Base-by-base conservation (phyloP, 2,797 vertebrate species). In the Iguana delicatissima region DNA sequence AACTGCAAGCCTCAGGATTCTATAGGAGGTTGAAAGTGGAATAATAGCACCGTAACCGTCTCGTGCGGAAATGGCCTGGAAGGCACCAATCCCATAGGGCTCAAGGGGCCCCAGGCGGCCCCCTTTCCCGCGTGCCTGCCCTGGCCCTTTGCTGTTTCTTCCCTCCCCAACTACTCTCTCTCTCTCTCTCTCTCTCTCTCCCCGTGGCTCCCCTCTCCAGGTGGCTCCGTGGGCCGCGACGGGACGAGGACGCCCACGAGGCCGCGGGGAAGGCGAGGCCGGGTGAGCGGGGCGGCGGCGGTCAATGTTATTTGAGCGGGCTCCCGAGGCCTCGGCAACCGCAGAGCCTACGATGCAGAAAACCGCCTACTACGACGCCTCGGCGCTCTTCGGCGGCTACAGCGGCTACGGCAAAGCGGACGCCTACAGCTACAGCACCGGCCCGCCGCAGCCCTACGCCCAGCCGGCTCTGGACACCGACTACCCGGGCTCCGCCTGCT, bases 311-410 rank as follows among this genome's bases (percentile, higher is more conserved):
- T 98, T 98, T 98, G 98, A 98, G 97, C 98, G 95, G 98, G 97
- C 97, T 96, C 96, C 97, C 92, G 96, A 97, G 97, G 97, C 97
- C 98, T 97, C 96, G 95, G 98, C 97, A 96, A 97, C 97, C 97
- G 97, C 97, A 98, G 98, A 97, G 92, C 96, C 93, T 97, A 98
- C 96, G 95, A 99, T 99, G 99, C 99, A 99, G 98, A 99, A 99
- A 98, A 98, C 99, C 93, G 98, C 99, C 93, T 99, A 99, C 92
- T 99, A 99, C 98, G 99, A 99, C 94, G 99, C 99, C 96, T 96
- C 99, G 94, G 99, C 98, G 98, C 98, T 99, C 92, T 99, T 99
- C 95, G 99, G 99, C 96, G 98, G 98, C 94, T 99, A 99, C 95
- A 98, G 97, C 95, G 97, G 97, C 62, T 99, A 99, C 96, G 96